Evolutionary conservation across 2,797 vertebrate species (phyloP), one percentile per base, ranked within the genome.

Genomic region (Loris lydekkerianus): DNA sequence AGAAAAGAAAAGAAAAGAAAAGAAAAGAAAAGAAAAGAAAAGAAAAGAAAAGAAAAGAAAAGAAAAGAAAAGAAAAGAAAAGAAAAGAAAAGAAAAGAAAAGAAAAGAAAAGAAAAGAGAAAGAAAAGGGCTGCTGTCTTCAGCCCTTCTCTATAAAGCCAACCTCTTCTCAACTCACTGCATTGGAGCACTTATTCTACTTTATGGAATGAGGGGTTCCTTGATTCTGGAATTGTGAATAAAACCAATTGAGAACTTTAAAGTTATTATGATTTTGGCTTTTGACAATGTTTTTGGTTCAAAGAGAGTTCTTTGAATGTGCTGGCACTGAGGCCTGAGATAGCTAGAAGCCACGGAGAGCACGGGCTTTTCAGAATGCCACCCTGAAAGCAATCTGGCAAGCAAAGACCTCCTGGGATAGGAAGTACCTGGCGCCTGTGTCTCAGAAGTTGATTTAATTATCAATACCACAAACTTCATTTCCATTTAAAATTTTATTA

Each of bases 401-500:
- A 86, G 29, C 34, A 88, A 72, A 56, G 69, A n/a, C n/a, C 49
- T 94, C 78, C 58, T n/a, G 72, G 76, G n/a, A n/a, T 0, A 65
- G 61, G 40, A 82, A 93, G 83, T 60, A 37, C 20, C 58, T 73
- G 40, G 60, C 14, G 25, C 56, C 56, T 76, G 7, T 61, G 75
- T 63, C 85, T 96, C 46, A 75, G 81, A 87, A 69, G 67, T 49
- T 65, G 49, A 73, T 27, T 92, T 60, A 89, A 87, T 95, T n/a
- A 91, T 70, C 53, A 91, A n/a, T 37, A 92, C 81, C 40, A 82
- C 25, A 29, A 84, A 25, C 18, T 95, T 90, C 5, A 94, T 92
- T 95, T 96, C 77, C 69, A 92, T 97, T 97, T 73, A 53, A 95
- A 93, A 91, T 96, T 98, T 98, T 98, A 97, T 97, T 98, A 96